phyloP scores from a whole-genome alignment of 2,888 invertebrate species.

The Heliconius charithonia region DNA sequence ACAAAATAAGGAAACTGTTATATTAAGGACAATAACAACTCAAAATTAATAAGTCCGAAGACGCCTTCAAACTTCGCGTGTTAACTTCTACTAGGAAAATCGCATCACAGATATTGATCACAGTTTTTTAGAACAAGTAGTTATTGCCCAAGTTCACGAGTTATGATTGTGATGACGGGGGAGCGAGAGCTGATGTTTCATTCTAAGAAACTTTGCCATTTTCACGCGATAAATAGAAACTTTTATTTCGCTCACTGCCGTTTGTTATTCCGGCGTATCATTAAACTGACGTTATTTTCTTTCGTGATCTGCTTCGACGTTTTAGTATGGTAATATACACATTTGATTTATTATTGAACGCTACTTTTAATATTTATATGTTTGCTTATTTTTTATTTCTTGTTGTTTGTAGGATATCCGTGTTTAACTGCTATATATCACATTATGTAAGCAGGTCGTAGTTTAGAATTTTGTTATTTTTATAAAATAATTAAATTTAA shows the following conservation, averaged over 20 bases:
- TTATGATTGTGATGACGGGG: slow-evolving; percentile 48
- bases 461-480: not conserved
- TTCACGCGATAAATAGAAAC: slow-evolving; percentile 43
- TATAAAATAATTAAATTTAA: no score
- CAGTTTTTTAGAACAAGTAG: slow-evolving; percentile 47
- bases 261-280: slow-evolving; percentile 45
- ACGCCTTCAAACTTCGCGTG: slow-evolving; percentile 38
- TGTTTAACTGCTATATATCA: not conserved
- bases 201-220: slow-evolving; percentile 43
- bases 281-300: slow-evolving; percentile 43
- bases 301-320: slow-evolving; percentile 36
- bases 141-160: slow-evolving; percentile 49
- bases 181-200: slow-evolving; percentile 47
- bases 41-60: slow-evolving; percentile 39
- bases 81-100: slow-evolving; percentile 44
- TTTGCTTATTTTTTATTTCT: slow-evolving; percentile 16
- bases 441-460: not conserved
- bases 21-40: slow-evolving; percentile 17
- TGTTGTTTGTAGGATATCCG: slow-evolving; percentile 1
- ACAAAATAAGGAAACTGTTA: slow-evolving; percentile 25
- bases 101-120: slow-evolving; percentile 47
- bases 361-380: slow-evolving; percentile 23
- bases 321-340: slow-evolving; percentile 38
- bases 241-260: slow-evolving; percentile 42
- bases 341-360: slow-evolving; percentile 26